Base-by-base conservation (phyloP, 2,888 invertebrate species). In the Netelia melanura region DNA sequence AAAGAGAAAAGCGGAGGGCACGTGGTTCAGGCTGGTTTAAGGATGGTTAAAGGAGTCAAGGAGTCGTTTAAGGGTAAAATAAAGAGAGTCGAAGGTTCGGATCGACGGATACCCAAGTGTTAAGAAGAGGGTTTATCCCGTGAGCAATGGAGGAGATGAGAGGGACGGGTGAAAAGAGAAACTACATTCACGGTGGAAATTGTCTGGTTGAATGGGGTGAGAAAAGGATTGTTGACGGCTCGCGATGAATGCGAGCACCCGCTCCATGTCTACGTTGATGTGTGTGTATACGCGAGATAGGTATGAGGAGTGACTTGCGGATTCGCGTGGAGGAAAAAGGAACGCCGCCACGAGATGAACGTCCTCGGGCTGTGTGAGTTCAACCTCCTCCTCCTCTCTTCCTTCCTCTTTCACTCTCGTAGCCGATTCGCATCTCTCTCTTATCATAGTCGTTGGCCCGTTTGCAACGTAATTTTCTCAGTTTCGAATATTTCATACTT, bases 151-250 rank as follows among this genome's bases (percentile, higher is more conserved):
- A 62, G 52, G 23, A 38, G 38, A 56, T 30, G 79, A 56, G 64
- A 56, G 52, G 44, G 30, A 52, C 2, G 14, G 14, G 54, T 6
- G 14, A 14, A 79, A 71, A 54, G 79, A 79, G 79, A 79, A 79
- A 71, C 54, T 71, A 62, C 48, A 30, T 62, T 54, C 79, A 44
- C 52, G 64, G 75, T 71, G 79, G 64, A 79, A 79, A 79, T 79
- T 79, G 79, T 79, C 79, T 79, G 71, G 71, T 79, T 79, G 79
- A 79, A 79, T 79, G 71, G 79, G 71, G 79, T 70, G 79, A 52
- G 79, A 79, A 79, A 79, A 79, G 79, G 70, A 79, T 79, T 79
- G 79, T 79, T 62, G 79, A 64, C 79, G 71, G 70, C 64, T 64
- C 61, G 71, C 79, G 71, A 71, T 79, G 79, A 79, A 79, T 79